Conservation (phyloP, 2,113 vertebrate species). For the Maccullochella peelii region DNA sequence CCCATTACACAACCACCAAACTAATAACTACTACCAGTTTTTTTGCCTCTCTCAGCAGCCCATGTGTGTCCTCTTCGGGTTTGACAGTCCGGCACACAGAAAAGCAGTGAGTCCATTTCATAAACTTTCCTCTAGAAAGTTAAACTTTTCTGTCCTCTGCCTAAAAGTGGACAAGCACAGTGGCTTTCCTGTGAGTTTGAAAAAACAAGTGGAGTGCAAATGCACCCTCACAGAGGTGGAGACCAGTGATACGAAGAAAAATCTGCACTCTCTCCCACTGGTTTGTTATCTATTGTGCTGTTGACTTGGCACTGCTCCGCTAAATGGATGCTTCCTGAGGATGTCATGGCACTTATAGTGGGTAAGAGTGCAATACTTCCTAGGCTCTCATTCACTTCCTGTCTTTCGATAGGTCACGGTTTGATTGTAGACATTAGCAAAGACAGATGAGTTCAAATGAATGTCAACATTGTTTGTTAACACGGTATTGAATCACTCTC, state of each 20-base stretch:
- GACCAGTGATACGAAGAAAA: constrained; percentile 7
- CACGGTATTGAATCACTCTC: constrained; percentile 15
- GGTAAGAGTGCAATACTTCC: constrained; percentile 50
- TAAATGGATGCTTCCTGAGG: constrained; percentile 67
- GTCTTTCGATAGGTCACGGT: constrained; percentile 36
- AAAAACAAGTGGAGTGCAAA: not conserved
- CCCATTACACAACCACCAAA: constrained; percentile 23
- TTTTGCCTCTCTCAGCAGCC: constrained; percentile 30
- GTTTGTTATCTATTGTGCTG: constrained; percentile 39
- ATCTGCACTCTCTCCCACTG: constrained; percentile 29
- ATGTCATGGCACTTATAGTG: constrained; percentile 45
- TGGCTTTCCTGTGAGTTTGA: not conserved
- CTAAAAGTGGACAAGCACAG: not conserved
- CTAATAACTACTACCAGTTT: constrained; percentile 15
- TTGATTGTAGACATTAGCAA: constrained; percentile 25
- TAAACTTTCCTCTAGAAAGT: not conserved
- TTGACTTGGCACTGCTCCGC: constrained; percentile 34
- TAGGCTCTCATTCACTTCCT: constrained; percentile 53
- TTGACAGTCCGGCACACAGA: not conserved
- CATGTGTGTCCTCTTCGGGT: not conserved
- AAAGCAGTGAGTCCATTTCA: not conserved
- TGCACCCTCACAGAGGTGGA: constrained; percentile 19
- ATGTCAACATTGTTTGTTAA: constrained; percentile 22
- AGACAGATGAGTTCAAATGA: constrained; percentile 20
- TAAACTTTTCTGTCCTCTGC: not conserved